These are phyloP conservation scores for Geodia barretti DNA, from an alignment of 37 sponge, comb jelly and placozoan species.

Conservation along the genomic window DNA sequence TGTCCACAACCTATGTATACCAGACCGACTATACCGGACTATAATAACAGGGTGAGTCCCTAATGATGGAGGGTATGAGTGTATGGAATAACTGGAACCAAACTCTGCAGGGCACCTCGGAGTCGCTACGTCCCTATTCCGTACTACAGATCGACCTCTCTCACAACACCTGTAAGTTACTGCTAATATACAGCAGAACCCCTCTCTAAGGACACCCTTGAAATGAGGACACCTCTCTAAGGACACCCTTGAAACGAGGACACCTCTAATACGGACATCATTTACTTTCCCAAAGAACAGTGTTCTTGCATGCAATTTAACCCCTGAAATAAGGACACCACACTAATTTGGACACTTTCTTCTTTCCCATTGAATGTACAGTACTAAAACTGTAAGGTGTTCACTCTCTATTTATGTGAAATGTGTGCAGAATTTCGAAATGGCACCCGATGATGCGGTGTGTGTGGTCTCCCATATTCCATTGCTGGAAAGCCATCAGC, in stretches of 20 bases:
- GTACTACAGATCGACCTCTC: not conserved
- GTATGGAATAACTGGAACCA: not conserved
- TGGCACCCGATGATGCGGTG: conserved; percentile 4
- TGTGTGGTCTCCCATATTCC: conserved; percentile 65
- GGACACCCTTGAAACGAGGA: no score
- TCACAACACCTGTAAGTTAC: not conserved
- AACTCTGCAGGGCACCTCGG: conserved; percentile 5
- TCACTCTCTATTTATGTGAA: no score
- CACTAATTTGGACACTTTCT: no score
- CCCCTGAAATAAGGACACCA: no score
- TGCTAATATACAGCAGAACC: not conserved
- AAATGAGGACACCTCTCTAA: no score
- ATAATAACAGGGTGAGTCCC: not conserved
- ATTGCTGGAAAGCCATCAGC: conserved; percentile 56
- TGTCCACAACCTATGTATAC: not conserved
- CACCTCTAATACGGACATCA: no score
- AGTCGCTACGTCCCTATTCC: not conserved
- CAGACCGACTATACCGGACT: not conserved
- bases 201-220: not conserved
- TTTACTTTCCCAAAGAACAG: no score
- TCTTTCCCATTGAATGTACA: no score
- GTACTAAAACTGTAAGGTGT: no score
- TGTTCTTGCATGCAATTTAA: no score
- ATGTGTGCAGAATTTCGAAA: conserved; percentile 9
- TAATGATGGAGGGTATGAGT: not conserved